Evolutionary conservation across 2,797 vertebrate genomes (phyloP).

Genomic region (Morus bassanus): DNA sequence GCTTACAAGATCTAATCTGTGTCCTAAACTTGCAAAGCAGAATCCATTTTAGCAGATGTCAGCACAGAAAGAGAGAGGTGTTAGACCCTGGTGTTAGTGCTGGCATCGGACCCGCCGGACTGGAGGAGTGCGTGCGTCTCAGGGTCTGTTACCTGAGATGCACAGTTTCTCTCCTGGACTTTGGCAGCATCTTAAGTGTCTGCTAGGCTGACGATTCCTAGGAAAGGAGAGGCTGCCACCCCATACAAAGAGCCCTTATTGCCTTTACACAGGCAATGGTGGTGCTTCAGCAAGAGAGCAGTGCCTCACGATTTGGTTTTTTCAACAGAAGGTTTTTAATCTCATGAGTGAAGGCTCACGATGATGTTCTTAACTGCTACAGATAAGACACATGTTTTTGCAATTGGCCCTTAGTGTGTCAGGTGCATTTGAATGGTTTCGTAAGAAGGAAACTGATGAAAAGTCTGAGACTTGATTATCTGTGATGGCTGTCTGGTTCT

Average conservation of each 20-base stretch:
- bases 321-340: background rate
- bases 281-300: background rate
- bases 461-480: background rate
- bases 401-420: no score
- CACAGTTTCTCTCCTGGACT: no score
- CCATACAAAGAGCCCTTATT: background rate
- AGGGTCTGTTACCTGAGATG: background rate
- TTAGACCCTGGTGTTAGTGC: background rate
- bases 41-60: background rate
- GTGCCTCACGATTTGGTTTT: fast-evolving
- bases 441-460: background rate
- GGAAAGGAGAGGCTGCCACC: constrained; percentile 30
- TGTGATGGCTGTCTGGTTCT: fast-evolving
- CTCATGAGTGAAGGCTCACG: background rate
- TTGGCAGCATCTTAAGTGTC: background rate
- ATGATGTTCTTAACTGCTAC: no score
- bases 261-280: background rate
- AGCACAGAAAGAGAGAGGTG: no score
- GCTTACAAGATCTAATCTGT: no score
- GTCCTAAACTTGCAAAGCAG: background rate
- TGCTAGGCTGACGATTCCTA: background rate
- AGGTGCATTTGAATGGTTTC: background rate
- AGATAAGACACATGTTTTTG: background rate
- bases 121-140: no score
- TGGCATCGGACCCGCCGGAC: fast-evolving